Percentiles rank a stretch among this genome's conserved stretches.
Conservation (phyloP, 2,113 vertebrate species). For the Corythoichthys intestinalis region DNA sequence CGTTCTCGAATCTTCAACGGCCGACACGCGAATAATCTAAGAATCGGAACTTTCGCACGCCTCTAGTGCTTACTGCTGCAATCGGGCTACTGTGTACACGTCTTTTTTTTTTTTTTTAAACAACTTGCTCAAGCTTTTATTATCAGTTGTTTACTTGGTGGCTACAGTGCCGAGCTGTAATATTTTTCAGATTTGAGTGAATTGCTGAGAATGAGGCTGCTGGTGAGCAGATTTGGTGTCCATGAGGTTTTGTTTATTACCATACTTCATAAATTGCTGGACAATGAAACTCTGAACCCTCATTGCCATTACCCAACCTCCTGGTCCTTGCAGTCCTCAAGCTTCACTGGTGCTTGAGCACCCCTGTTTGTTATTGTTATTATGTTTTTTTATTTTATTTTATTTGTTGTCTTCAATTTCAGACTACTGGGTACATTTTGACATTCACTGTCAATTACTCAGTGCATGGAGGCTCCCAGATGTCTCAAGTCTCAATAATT, state of each 20-base stretch:
- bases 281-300: neutral
- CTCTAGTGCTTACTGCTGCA: neutral
- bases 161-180: neutral
- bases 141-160: neutral
- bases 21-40: no score
- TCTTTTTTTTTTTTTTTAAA: neutral
- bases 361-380: no score
- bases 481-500: neutral
- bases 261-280: neutral
- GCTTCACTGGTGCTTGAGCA: neutral
- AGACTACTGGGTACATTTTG: neutral
- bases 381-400: neutral
- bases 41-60: no score
- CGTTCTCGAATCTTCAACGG: no score
- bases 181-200: neutral
- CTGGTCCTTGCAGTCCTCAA: neutral
- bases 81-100: neutral
- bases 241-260: constrained; percentile 45
- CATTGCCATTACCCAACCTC: neutral
- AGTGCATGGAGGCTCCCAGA: no score
- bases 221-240: constrained; percentile 39
- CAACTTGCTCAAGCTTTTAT: neutral
- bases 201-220: constrained; percentile 18
- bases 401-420: neutral
- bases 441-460: neutral